Conservation (phyloP, 2,888 invertebrate species). For the Xestia xanthographa region DNA sequence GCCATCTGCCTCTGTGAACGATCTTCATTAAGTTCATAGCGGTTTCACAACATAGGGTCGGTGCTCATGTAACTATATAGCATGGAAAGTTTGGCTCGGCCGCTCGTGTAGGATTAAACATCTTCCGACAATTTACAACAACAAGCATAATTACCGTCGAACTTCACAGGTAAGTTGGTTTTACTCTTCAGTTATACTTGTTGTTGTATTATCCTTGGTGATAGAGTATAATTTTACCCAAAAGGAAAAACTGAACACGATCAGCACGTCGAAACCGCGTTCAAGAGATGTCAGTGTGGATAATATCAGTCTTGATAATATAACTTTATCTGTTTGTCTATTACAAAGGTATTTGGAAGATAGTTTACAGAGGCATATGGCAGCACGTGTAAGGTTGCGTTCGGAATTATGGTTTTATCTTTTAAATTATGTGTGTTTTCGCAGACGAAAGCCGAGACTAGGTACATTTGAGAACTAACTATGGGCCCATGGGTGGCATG, state of each 20-base stretch:
- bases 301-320: no score
- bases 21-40: neutral
- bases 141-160: neutral
- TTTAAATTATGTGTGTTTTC: neutral
- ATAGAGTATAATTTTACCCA: neutral
- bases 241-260: no score
- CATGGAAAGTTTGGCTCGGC: neutral
- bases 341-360: neutral
- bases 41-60: no score
- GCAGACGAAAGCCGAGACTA: neutral
- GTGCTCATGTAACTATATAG: neutral
- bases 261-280: no score
- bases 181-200: neutral
- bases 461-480: neutral
- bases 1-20: neutral
- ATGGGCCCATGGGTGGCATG: no score
- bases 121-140: no score
- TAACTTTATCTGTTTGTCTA: no score
- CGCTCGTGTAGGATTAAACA: neutral
- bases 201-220: neutral
- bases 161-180: neutral
- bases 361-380: neutral
- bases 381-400: conserved; percentile 1
- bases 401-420: neutral
- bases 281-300: no score